These are phyloP conservation scores for Lophura swinhoii DNA, from an alignment of 2,797 vertebrate species.

Conservation along the genomic window DNA sequence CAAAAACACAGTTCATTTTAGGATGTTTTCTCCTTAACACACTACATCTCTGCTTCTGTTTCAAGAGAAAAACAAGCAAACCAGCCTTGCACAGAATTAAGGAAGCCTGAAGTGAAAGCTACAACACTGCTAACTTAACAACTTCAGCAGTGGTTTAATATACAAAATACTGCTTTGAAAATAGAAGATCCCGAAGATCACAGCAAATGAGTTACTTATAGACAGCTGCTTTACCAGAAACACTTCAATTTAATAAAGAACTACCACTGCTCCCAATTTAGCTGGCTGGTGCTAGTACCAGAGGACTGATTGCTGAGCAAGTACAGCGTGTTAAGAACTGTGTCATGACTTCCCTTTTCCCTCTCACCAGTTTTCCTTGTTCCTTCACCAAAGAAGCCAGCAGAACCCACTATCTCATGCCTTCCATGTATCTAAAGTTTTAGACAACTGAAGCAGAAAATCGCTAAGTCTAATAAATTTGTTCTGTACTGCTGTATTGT, in stretches of 20 bases:
- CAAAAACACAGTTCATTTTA: fast-evolving
- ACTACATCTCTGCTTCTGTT: neutral
- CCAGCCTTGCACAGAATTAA: neutral
- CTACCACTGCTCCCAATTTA: neutral
- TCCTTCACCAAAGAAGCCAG: neutral
- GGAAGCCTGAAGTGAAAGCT: neutral
- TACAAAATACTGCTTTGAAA: neutral
- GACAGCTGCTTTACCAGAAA: neutral
- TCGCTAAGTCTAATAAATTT: neutral
- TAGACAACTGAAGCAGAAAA: neutral
- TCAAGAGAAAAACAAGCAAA: neutral
- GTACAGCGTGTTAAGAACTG: fast-evolving
- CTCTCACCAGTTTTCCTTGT: neutral
- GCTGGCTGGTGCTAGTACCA: neutral
- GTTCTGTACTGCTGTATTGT: neutral
- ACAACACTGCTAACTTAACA: neutral
- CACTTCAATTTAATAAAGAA: fast-evolving
- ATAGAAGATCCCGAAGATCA: neutral
- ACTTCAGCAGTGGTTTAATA: neutral
- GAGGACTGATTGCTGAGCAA: neutral
- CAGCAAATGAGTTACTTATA: fast-evolving
- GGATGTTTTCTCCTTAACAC: neutral
- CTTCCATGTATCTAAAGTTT: neutral
- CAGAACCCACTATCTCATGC: neutral
- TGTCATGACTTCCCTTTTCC: neutral